Conservation (phyloP, 2,888 invertebrate species). For the Onchidella celtica region DNA sequence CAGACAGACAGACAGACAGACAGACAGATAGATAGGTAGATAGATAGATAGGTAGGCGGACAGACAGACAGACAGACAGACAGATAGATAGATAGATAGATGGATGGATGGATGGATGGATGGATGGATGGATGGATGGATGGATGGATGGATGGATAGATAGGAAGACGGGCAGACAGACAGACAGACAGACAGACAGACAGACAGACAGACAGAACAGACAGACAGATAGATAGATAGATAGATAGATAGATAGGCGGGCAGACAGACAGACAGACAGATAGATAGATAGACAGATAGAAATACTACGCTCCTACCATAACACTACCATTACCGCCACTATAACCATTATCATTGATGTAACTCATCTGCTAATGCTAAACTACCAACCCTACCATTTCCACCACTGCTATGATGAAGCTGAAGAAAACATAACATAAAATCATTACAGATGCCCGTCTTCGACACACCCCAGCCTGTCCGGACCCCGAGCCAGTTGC, state of each 20-base stretch:
- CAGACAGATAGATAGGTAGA: neutral
- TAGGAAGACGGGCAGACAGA: neutral
- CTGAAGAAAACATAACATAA: too few relatives aligned
- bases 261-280: too few relatives aligned
- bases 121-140: neutral
- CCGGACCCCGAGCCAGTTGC: neutral
- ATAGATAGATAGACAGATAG: too few relatives aligned
- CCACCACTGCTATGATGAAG: too few relatives aligned
- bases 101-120: neutral
- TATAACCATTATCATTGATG: too few relatives aligned
- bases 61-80: neutral
- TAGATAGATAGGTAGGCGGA: neutral
- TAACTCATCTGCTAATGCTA: too few relatives aligned
- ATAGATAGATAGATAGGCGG: neutral
- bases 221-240: neutral
- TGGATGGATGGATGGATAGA: neutral
- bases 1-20: neutral
- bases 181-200: constrained; percentile 8
- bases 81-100: too few relatives aligned
- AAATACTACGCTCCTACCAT: too few relatives aligned
- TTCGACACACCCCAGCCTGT: neutral
- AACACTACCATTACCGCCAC: too few relatives aligned
- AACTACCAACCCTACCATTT: too few relatives aligned
- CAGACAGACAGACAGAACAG: neutral
- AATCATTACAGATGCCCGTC: neutral